Evolutionary conservation across 2,888 invertebrate genomes (phyloP), one percentile per base, ranked within the genome.

Genomic region (Trissoscelio sp.): DNA sequence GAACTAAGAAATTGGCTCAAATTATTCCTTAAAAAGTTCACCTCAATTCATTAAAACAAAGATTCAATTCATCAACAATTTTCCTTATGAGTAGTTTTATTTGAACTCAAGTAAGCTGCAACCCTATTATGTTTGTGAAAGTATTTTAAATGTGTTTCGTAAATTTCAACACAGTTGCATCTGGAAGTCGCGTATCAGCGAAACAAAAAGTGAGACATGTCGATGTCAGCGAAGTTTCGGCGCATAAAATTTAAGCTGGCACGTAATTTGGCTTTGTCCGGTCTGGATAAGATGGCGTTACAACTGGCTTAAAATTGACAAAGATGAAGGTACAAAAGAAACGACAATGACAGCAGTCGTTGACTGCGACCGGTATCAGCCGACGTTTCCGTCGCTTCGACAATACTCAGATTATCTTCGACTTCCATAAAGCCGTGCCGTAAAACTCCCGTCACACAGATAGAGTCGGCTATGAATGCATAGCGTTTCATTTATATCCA

Each of bases 391-490:
- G 70, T 60, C 14, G 57, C 46, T 58, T 78, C 80, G 83, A 87
- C 87, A 87, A 87, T 86, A 70, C 84, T 79, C 62, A 84, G 87
- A 86, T 87, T 87, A 87, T 87, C 85, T 84, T 82, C 81, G 78
- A 62, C 81, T 66, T 44, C 80, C 83, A 84, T 85, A 85, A 85
- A 85, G 84, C 83, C 81, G 62, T 24, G 81, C 82, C 85, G 82
- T 84, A 84, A 86, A 86, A 83, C 83, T 69, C 55, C 67, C 60
- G 72, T 37, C 55, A 39, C 39, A 60, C 55, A 64, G 62, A 62
- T 51, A 31, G n/a, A n/a, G 24, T 22, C 37, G 24, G 22, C 39
- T 20, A 16, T 34, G 42, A 53, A 67, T 53, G 42, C 22, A 44
- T 42, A 14, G n/a, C 28, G 28, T 39, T 39, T 28, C 53, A 42